Evolutionary conservation across 2,888 invertebrate species (phyloP), one percentile per base, ranked within the genome.

Genomic region (Chironomus riparius): DNA sequence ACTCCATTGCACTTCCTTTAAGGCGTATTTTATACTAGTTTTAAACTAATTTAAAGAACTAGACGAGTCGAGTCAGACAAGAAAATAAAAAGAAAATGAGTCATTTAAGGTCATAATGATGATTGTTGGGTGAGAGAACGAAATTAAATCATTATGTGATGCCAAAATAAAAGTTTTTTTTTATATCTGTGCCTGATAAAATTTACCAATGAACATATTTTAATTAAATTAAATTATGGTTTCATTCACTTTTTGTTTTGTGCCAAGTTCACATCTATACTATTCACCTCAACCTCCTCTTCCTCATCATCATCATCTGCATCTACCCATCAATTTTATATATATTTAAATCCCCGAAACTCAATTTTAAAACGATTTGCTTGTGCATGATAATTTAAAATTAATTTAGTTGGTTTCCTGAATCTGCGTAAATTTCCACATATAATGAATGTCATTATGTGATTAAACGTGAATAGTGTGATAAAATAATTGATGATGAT

Each of bases 401-500:
- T 72, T 72, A 72, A 72, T 72, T 72, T 50, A 21, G 71, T 56
- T 13, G 50, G 71, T 22, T 62, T 61, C 50, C 28, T 61, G 61
- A 28, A 38, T 24, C 12, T 38, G 72, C 15, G 47, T 72, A 21
- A 65, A 65, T 24, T 24, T 24, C 13, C 65, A 24, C 15, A 72
- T 22, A 61, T 28, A 72, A 72, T 62, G 72, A 72, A 50, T 22
- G 21, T 72, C 62, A 72, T 72, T 72, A 72, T 72, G 72, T 72
- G 61, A 62, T 72, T 72, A 72, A 62, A 62, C 21, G 72, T 62
- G 72, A 72, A 71, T 56, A 71, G 71, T 21, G 47, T 38, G 62
- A 72, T 62, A 61, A 72, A 38, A 72, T 72, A 72, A 72, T 72
- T 72, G 50, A 72, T 72, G 47, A 62, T 38, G 62, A 72, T 61